Evolutionary conservation across 2,797 vertebrate genomes (phyloP).

Genomic region (Delichon dasypus): DNA sequence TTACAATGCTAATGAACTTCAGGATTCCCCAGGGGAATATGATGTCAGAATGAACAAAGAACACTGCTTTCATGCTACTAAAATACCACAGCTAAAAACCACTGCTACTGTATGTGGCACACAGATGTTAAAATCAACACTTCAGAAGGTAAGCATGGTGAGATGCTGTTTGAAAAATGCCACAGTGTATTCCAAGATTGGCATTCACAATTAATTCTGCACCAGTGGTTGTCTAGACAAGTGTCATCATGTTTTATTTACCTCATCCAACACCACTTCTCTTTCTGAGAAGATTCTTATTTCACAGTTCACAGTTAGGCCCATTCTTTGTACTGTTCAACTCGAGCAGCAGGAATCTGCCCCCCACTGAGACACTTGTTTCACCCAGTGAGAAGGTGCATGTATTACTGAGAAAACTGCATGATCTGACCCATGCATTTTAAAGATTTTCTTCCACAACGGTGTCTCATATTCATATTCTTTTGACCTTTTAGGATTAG

Average conservation of each 20-base stretch:
- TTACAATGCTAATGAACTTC: not conserved
- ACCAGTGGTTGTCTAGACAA: not conserved
- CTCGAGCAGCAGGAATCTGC: not conserved
- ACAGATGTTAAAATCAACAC: not conserved
- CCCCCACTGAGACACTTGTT: not conserved
- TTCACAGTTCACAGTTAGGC: conserved; percentile 9
- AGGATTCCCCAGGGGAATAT: not conserved
- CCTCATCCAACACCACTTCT: not conserved
- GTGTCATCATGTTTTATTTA: conserved; percentile 48
- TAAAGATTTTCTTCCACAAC: conserved; percentile 18
- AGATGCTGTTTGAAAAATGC: not conserved
- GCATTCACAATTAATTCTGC: conserved; percentile 27
- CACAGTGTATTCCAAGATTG: not conserved
- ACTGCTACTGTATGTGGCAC: not conserved
- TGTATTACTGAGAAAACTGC: not conserved
- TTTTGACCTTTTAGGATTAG: conserved; percentile 31
- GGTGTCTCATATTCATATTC: conserved; percentile 4
- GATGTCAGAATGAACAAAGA: not conserved
- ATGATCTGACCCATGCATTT: not conserved
- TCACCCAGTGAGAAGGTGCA: not conserved
- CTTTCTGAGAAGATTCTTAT: conserved; percentile 11
- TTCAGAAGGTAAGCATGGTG: not conserved
- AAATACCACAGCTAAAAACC: not conserved
- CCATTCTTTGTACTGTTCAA: not conserved
- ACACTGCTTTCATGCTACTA: not conserved